These are phyloP conservation scores for Tamias sibiricus DNA, from an alignment of 2,113 vertebrate species.

Conservation along the genomic window DNA sequence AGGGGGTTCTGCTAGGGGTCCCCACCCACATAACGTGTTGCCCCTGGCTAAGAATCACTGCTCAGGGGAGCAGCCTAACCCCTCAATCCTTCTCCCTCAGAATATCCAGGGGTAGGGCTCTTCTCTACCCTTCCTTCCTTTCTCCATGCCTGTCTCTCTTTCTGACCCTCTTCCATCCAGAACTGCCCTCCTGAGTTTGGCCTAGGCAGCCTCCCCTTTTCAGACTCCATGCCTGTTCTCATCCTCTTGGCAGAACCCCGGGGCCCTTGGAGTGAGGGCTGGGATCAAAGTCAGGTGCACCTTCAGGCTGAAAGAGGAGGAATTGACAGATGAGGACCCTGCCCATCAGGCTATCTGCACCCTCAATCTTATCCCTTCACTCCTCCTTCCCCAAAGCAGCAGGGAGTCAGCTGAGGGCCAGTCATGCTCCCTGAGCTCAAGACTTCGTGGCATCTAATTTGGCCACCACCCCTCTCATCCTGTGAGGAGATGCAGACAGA, in stretches of 20 bases:
- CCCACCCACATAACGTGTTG: fast-evolving
- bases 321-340: background rate
- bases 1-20: background rate
- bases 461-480: background rate
- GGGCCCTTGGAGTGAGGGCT: background rate
- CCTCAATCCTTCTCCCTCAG: background rate
- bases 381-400: background rate
- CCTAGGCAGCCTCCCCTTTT: background rate
- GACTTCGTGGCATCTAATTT: background rate
- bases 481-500: background rate
- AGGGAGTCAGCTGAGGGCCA: background rate
- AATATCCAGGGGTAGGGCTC: background rate
- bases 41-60: background rate
- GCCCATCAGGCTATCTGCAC: background rate
- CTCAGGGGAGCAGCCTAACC: background rate
- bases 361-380: no score
- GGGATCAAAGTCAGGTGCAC: background rate
- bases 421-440: background rate
- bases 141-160: fast-evolving
- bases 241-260: background rate
- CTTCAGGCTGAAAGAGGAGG: background rate
- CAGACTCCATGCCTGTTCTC: fast-evolving
- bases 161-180: background rate
- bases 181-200: background rate
- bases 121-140: background rate